These are phyloP conservation scores for Sinocyclocheilus maitianheensis DNA, from an alignment of 2,113 vertebrate genomes.

Conservation along the genomic window DNA sequence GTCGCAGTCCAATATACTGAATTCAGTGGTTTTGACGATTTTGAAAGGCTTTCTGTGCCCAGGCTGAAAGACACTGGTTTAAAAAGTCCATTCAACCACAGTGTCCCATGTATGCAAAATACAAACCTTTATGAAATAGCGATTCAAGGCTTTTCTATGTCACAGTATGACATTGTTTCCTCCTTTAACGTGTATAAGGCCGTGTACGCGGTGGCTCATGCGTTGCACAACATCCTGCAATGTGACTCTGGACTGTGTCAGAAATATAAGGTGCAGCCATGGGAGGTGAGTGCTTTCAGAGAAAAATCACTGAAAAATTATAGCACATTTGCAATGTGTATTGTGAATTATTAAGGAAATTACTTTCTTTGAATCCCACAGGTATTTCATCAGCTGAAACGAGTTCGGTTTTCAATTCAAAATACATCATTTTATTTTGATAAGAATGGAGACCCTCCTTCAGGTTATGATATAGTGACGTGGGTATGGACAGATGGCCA, in stretches of 20 bases:
- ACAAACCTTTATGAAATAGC: constrained; percentile 65
- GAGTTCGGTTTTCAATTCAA: no score
- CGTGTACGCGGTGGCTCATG: constrained; percentile 78
- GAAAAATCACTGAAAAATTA: neutral
- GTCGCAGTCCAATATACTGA: constrained; percentile 67
- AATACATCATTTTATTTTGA: no score
- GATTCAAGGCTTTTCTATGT: constrained; percentile 54
- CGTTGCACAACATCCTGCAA: constrained; percentile 74
- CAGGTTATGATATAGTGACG: no score
- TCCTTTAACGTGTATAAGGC: constrained; percentile 79
- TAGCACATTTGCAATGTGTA: neutral
- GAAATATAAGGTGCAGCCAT: constrained; percentile 67
- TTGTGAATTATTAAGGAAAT: neutral
- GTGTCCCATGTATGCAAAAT: constrained; percentile 73
- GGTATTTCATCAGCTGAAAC: no score
- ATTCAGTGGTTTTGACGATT: constrained; percentile 72
- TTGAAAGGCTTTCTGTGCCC: constrained; percentile 61
- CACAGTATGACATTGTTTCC: constrained; percentile 70
- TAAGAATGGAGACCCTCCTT: no score
- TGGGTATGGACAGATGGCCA: no score
- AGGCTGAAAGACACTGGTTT: neutral
- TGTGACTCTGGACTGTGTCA: constrained; percentile 71
- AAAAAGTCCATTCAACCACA: neutral
- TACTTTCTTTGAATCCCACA: no score
- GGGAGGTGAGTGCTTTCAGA: constrained; percentile 68